Percentiles rank a stretch among this genome's conserved stretches.
Evolutionary conservation across 92 coral and sea anemone species (phyloP).

Genomic region (Parazoanthus swiftii): DNA sequence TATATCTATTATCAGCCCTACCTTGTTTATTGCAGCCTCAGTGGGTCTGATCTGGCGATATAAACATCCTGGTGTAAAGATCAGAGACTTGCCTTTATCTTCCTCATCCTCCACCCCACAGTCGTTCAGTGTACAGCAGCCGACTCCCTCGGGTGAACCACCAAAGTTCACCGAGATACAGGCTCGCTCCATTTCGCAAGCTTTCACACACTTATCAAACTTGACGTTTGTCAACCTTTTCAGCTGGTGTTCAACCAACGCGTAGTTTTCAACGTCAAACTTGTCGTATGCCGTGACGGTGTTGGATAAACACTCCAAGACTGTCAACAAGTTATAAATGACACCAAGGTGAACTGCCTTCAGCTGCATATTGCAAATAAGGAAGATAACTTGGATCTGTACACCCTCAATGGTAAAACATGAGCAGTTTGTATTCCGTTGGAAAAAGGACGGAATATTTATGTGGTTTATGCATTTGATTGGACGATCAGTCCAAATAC

Average conservation of each 20-base stretch:
- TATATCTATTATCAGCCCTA: neutral
- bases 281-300: neutral
- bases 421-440: too few species aligned
- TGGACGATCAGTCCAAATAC: too few species aligned
- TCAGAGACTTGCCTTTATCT: constrained; percentile 12
- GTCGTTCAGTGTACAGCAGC: constrained; percentile 28
- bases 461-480: too few species aligned
- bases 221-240: neutral
- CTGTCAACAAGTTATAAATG: neutral
- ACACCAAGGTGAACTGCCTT: too few species aligned
- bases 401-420: too few species aligned
- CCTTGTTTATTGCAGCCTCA: constrained; percentile 20
- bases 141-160: neutral
- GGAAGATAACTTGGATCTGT: too few species aligned
- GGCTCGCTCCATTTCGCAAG: constrained; percentile 14
- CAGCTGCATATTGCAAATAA: too few species aligned
- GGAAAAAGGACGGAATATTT: too few species aligned
- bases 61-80: constrained; percentile 27
- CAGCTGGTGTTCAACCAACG: neutral
- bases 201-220: neutral
- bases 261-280: neutral
- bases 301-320: neutral
- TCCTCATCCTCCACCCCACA: constrained; percentile 35
- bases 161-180: constrained; percentile 26
- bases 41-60: constrained; percentile 14